A percentile compares a stretch with the other conserved stretches of the same genome.
Evolutionary conservation across 2,113 vertebrate species (phyloP).

Genomic region (Vanacampus margaritifer): DNA sequence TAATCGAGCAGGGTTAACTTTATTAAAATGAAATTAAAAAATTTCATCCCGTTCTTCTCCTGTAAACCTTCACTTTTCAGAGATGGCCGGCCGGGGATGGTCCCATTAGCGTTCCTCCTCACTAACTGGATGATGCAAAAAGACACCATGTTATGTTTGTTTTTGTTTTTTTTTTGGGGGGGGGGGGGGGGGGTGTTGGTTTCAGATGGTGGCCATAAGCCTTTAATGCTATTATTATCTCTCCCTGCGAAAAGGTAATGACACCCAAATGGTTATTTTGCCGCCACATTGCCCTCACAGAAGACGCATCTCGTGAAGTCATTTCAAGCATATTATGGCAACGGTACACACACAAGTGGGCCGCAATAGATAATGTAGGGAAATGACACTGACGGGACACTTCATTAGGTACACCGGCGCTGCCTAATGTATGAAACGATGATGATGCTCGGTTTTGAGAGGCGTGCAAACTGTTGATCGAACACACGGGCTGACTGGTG

Average conservation of each 20-base stretch:
- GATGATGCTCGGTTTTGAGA: too few relatives aligned
- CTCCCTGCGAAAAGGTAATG: conserved; percentile 44
- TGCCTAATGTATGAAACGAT: neutral
- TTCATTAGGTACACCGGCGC: neutral
- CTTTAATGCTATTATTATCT: conserved; percentile 43
- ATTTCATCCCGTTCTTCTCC: neutral
- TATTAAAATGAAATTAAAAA: too few relatives aligned
- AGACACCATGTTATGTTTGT: neutral
- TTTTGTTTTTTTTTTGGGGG: neutral
- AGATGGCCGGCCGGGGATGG: neutral
- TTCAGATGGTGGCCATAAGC: conserved; percentile 28
- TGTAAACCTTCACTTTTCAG: neutral
- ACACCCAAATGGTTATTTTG: conserved; percentile 53
- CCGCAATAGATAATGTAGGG: conserved; percentile 13
- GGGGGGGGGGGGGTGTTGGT: too few relatives aligned
- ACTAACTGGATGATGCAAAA: neutral
- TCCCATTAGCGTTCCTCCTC: neutral
- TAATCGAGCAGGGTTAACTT: too few relatives aligned
- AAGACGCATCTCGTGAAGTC: conserved; percentile 13
- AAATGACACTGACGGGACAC: conserved; percentile 25
- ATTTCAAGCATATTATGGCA: conserved; percentile 36
- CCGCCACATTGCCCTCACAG: conserved; percentile 46
- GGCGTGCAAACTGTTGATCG: too few relatives aligned
- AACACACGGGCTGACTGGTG: too few relatives aligned
- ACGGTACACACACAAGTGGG: conserved; percentile 24